phyloP scores from a whole-genome alignment of 2,113 vertebrate genomes.

The Saimiri boliviensis region DNA sequence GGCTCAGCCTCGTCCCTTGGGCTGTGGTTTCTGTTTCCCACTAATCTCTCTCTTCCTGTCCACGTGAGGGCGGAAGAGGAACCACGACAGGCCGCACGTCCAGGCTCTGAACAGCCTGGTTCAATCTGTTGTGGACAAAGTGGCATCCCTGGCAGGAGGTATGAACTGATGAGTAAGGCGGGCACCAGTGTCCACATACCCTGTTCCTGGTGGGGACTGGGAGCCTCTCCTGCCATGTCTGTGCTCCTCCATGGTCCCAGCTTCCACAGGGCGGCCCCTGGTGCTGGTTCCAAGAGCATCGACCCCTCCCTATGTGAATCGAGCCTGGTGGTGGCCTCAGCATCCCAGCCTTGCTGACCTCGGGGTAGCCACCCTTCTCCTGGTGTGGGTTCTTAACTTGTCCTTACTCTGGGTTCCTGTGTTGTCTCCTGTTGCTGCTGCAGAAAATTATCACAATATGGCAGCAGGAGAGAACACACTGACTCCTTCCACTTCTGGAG shows the following conservation, averaged over 20 bases:
- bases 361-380: accelerated
- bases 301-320: background rate
- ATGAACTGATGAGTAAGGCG: background rate
- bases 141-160: too few species aligned
- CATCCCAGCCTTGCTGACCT: accelerated
- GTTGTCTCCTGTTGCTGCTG: background rate
- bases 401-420: background rate
- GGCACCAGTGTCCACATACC: background rate
- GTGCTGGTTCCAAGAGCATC: background rate
- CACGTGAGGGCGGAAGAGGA: background rate
- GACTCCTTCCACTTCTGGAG: too few species aligned
- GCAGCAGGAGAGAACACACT: background rate
- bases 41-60: background rate
- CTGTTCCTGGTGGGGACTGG: background rate
- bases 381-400: too few species aligned
- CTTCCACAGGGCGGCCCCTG: accelerated
- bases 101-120: too few species aligned
- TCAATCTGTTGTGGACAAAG: too few species aligned
- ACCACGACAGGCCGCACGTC: accelerated
- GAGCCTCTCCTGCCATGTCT: background rate
- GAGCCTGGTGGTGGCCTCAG: background rate
- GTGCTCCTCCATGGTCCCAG: background rate
- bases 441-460: background rate
- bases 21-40: too few species aligned
- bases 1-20: background rate